These are phyloP conservation scores for Tetramorium alpestre DNA, from an alignment of 1,140 invertebrate species.

Conservation along the genomic window DNA sequence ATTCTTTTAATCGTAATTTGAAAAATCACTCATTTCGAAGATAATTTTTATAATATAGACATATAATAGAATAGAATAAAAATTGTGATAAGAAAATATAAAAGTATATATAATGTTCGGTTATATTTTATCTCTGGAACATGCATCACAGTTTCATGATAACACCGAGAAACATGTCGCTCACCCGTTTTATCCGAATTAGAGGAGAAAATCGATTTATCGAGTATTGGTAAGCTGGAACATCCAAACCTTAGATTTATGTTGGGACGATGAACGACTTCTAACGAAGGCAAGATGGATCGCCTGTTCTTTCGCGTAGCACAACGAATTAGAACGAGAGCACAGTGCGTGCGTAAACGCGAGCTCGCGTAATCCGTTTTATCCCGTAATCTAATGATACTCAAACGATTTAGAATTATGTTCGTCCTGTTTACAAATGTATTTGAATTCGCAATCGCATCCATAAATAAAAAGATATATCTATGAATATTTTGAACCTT, in stretches of 20 bases:
- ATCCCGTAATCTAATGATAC: conserved; percentile 60
- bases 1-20: not conserved
- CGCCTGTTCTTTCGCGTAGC: not conserved
- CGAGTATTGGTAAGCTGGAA: conserved; percentile 52
- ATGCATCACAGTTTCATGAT: not conserved
- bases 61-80: not conserved
- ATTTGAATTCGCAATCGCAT: not conserved
- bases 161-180: conserved; percentile 2
- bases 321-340: conserved; percentile 6
- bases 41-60: not conserved
- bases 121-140: not conserved
- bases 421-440: not conserved
- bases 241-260: conserved; percentile 62
- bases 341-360: not conserved
- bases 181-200: conserved; percentile 24
- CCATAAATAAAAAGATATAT: not conserved
- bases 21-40: not conserved
- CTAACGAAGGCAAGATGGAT: conserved; percentile 66
- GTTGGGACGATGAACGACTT: conserved; percentile 61
- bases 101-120: not conserved
- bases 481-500: not conserved
- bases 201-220: conserved; percentile 57
- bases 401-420: conserved; percentile 56
- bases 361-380: conserved; percentile 40
- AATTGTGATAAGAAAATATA: not conserved